Percentiles rank a stretch among this genome's conserved stretches.
These are phyloP conservation scores for Sibirionetta formosa DNA, from an alignment of 2,797 vertebrate genomes.

Conservation along the genomic window DNA sequence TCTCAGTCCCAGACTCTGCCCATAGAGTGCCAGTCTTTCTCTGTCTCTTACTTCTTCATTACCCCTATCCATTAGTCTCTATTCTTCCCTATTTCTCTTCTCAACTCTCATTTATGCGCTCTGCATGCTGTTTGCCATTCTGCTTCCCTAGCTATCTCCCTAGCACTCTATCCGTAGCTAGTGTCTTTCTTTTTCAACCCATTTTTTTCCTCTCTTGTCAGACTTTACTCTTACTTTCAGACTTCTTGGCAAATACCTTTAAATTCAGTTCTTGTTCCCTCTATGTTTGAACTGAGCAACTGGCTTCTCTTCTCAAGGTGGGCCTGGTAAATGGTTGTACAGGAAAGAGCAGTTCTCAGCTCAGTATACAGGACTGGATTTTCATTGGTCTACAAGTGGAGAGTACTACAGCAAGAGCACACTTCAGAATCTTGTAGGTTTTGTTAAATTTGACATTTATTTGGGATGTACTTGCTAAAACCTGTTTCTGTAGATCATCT, in stretches of 20 bases:
- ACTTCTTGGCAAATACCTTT: not conserved
- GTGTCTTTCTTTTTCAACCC: not conserved
- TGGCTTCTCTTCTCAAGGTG: not conserved
- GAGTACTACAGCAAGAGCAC: not conserved
- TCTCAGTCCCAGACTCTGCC: not conserved
- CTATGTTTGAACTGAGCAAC: not conserved
- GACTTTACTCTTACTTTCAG: not conserved
- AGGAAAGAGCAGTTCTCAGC: not conserved
- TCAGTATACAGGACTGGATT: not conserved
- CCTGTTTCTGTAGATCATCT: not conserved
- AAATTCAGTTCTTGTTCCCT: not conserved
- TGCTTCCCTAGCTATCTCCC: not conserved
- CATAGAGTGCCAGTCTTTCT: not conserved
- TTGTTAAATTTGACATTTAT: not conserved
- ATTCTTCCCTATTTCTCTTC: not conserved
- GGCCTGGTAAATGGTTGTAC: not conserved
- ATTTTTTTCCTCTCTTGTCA: not conserved
- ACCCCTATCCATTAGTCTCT: not conserved
- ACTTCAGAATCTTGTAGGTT: not conserved
- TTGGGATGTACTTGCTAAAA: not conserved
- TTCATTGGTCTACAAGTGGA: not conserved
- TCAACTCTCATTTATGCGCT: not conserved
- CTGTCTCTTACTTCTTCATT: not conserved
- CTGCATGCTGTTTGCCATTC: not conserved
- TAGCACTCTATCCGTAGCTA: not conserved